phyloP scores from a whole-genome alignment of 2,888 invertebrate species.

The Aporophyla nigra region DNA sequence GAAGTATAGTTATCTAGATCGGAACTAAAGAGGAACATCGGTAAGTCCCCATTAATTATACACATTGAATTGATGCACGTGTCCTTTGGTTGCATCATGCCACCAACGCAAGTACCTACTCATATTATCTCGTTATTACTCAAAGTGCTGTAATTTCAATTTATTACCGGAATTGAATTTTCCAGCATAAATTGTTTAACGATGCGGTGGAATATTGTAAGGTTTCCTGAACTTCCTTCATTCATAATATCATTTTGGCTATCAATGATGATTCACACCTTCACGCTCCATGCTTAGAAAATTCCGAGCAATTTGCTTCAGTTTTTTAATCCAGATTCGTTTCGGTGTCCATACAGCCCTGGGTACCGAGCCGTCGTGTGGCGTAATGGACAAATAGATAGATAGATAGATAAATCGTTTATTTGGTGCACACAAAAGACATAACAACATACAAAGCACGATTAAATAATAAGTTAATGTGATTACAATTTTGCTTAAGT shows the following conservation, averaged over 20 bases:
- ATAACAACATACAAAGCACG: too few species aligned
- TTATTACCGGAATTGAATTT: constrained; percentile 27
- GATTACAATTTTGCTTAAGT: too few species aligned
- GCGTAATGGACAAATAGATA: constrained; percentile 88
- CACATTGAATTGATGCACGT: not conserved
- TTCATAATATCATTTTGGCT: constrained; percentile 9
- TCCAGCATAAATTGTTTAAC: constrained; percentile 6
- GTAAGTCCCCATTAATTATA: constrained; percentile 18
- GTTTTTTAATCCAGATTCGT: constrained; percentile 46
- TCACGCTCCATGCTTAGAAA: constrained; percentile 31
- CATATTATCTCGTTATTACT: constrained; percentile 34
- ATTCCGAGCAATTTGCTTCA: constrained; percentile 32
- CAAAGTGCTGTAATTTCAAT: constrained; percentile 31
- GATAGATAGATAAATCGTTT: too few species aligned
- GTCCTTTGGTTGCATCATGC: constrained; percentile 19
- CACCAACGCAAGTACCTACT: constrained; percentile 12
- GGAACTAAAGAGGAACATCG: not conserved
- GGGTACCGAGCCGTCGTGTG: constrained; percentile 65
- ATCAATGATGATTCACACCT: constrained; percentile 36
- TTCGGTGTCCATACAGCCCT: constrained; percentile 64
- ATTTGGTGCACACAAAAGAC: too few species aligned
- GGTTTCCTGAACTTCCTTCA: not conserved
- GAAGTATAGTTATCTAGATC: constrained; percentile 5
- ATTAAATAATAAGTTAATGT: too few species aligned
- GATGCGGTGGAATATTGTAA: constrained; percentile 10